Base-by-base conservation (phyloP, 2,797 vertebrate genomes). In the Myiotriccus ornatus region DNA sequence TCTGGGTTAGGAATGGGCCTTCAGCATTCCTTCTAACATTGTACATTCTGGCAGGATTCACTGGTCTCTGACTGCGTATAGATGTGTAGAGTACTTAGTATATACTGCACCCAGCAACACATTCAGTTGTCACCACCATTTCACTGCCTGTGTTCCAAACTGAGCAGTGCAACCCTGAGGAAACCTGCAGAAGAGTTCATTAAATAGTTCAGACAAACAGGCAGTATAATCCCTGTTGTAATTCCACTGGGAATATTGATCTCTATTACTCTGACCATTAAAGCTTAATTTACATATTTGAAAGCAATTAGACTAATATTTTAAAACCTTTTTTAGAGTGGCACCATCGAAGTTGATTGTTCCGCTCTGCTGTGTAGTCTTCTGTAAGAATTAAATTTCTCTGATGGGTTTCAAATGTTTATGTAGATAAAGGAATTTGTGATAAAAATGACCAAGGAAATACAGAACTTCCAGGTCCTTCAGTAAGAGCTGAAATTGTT, bases 241-340 rank as follows among this genome's bases (percentile, higher is more conserved):
- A 32, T 70, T 53, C 32, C 23, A 65, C 71, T 73, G 81, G 53
- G 93, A 85, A 92, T 96, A 81, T 23, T 28, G 13, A 88, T 70
- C 87, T 95, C 77, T 94, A 93, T 90, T 96, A 84, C 77, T 89
- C 47, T 95, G 74, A 93, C 93, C 78, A 89, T 95, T 97, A 97
- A 96, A 97, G 63, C 41, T 89, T 96, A 95, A 96, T 95, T 90
- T 95, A 95, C 70, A 94, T 5, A 95, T 97, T 96, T 91, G 86
- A 95, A 96, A 91, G 74, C 57, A 67, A 23, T 37, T 65, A 67
- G 52, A 41, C 55, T 57, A 89, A 79, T 93, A 90, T 34, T 92
- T 83, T 55, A 94, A 96, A 91, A 75, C 13, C 14, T 83, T 96
- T 97, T 96, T 80, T 93, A 94, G 50, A 78, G 73, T 95, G 76